Conservation (phyloP, 2,113 vertebrate species). For the Gracilinanus agilis region DNA sequence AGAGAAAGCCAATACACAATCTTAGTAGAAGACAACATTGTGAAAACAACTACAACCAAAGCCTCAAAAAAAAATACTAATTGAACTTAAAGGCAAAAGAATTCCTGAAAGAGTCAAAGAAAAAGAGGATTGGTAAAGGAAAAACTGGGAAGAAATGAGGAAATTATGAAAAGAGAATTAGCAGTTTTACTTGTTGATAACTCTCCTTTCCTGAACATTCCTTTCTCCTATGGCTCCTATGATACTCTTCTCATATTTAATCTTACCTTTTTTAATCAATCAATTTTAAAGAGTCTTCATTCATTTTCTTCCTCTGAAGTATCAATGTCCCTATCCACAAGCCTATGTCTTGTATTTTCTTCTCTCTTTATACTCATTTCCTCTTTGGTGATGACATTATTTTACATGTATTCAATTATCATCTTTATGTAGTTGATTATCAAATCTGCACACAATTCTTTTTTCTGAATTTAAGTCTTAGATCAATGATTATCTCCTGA, state of each 20-base stretch:
- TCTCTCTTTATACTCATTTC: neutral
- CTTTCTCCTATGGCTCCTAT: neutral
- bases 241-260: neutral
- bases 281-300: neutral
- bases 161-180: neutral
- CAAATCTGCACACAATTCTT: neutral
- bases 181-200: neutral
- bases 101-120: no score
- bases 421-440: neutral
- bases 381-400: neutral
- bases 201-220: neutral
- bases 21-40: no score
- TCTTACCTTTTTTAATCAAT: neutral
- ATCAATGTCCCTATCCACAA: neutral
- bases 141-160: no score
- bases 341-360: neutral
- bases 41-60: no score
- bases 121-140: no score
- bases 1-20: no score
- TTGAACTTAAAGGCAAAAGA: no score
- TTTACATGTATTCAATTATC: neutral
- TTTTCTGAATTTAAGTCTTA: neutral
- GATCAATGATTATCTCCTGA: neutral
- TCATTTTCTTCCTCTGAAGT: neutral
- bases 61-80: no score